Base-by-base conservation (phyloP, 2,797 vertebrate genomes). In the Pitangus sulphuratus region DNA sequence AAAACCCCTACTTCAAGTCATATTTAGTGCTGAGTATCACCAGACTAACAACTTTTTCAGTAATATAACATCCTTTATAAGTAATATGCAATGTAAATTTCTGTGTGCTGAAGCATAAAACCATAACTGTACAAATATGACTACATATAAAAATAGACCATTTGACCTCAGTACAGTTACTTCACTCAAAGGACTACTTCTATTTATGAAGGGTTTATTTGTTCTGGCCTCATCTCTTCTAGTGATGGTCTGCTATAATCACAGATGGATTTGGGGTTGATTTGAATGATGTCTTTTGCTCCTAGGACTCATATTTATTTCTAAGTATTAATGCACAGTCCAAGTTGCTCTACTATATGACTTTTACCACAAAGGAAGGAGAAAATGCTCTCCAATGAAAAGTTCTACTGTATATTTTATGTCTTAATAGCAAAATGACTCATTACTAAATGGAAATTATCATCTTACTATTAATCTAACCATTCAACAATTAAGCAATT, bases 11-110 rank as follows among this genome's bases (percentile, higher is more conserved):
- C 61, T 87, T 92, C 81, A 82, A 90, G 71, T 87, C 96, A 80
- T 84, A 92, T 96, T 96, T 96, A 87, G 81, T 91, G 60, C 53
- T 85, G 68, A 91, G 72, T 89, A 95, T 94, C 95, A 96, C 71
- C 83, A 92, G 87, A 80, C 42, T 93, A 94, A 92, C 75, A 95
- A 96, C 68, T 90, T 87, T 83, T 80, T 80, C 39, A 84, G 72
- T 35, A 65, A 51, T 66, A 69, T 31, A 66, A 78, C 61, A 37
- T 76, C 84, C 70, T 82, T 69, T 57, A 17, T 51, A 56, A 71
- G 72, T n/a, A 78, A 92, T 50, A 75, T 40, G 66, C 54, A 89
- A 85, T 92, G 72, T 65, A 91, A 81, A 85, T 65, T 80, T 84
- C 71, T 65, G 42, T 69, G 17, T 66, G 57, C 30, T 86, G 58